Percentiles rank a stretch among this genome's conserved stretches.
Conservation (phyloP, 2,797 vertebrate species). For the Eremophila alpestris region DNA sequence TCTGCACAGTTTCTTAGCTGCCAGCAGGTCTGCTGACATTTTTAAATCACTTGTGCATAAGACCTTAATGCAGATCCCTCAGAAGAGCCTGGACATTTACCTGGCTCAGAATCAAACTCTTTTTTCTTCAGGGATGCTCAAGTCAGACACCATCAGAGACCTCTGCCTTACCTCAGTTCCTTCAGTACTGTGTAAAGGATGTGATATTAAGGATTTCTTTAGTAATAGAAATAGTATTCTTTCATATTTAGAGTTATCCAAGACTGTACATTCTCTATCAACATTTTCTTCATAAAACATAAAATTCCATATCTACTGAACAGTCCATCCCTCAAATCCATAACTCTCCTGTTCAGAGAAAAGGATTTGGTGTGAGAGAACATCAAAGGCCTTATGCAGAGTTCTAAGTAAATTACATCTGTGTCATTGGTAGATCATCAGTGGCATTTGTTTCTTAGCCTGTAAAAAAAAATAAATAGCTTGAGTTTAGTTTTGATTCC, state of each 20-base stretch:
- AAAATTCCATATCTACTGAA: background rate
- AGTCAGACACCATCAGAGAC: background rate
- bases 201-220: background rate
- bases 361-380: background rate
- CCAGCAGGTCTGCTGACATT: background rate
- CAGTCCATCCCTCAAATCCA: background rate
- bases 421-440: background rate
- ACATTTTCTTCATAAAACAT: background rate
- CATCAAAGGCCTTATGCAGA: background rate
- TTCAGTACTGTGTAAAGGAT: background rate
- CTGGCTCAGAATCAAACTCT: background rate
- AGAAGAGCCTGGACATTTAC: background rate
- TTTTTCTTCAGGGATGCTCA: background rate
- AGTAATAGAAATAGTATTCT: background rate
- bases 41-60: background rate
- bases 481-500: background rate
- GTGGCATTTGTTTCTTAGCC: background rate
- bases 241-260: background rate
- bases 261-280: background rate
- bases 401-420: background rate
- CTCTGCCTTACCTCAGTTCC: background rate
- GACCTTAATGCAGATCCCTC: background rate
- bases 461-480: background rate
- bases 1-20: background rate
- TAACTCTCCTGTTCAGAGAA: background rate